A percentile compares a stretch with the other conserved stretches of the same genome.
These are phyloP conservation scores for Litocranius walleri DNA, from an alignment of 2,113 vertebrate species.

Conservation along the genomic window DNA sequence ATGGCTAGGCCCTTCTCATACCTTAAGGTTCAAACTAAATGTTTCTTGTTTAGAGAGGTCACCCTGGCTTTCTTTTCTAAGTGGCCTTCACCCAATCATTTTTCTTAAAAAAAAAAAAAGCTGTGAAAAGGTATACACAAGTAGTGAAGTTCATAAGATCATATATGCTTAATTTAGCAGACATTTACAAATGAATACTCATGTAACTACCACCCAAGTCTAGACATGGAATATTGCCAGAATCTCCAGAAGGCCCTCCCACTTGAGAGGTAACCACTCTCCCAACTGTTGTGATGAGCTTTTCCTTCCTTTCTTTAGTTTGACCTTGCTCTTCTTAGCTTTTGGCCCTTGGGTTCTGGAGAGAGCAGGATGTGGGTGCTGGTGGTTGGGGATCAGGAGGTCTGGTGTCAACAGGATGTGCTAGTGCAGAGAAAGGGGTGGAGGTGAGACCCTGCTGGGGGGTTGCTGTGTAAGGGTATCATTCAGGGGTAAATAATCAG, in stretches of 20 bases:
- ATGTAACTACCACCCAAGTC: background rate
- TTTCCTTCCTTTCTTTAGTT: background rate
- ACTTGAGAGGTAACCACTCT: background rate
- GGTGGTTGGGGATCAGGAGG: background rate
- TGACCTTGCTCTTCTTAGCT: background rate
- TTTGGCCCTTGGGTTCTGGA: background rate
- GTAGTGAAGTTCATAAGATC: background rate
- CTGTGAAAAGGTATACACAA: background rate
- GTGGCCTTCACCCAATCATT: background rate
- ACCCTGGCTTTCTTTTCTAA: background rate
- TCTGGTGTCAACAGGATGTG: background rate
- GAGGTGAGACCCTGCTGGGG: background rate
- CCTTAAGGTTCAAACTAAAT: background rate
- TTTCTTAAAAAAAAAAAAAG: background rate
- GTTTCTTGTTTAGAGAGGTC: background rate
- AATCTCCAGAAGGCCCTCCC: background rate
- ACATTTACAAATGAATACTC: background rate
- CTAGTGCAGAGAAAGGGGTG: background rate
- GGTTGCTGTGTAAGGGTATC: background rate
- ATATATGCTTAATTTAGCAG: background rate
- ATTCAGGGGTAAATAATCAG: background rate
- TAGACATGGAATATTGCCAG: background rate
- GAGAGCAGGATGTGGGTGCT: background rate
- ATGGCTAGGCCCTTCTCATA: background rate
- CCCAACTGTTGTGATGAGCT: background rate